Conservation (phyloP, 2,888 invertebrate species). For the Catonia carolina region DNA sequence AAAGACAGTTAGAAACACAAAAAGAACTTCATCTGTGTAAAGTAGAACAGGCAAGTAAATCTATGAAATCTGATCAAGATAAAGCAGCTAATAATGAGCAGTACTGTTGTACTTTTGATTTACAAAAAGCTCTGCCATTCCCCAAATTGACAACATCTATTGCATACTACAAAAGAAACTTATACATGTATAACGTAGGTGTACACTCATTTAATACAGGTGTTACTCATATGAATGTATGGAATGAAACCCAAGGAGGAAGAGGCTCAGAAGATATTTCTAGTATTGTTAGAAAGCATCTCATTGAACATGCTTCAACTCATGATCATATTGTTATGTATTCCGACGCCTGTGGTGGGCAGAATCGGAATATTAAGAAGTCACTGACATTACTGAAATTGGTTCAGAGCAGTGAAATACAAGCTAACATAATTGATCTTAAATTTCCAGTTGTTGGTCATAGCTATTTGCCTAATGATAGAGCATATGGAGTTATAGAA, state of each 20-base stretch:
- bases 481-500: conserved; percentile 9
- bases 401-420: conserved; percentile 7
- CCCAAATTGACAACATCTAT: conserved; percentile 7
- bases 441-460: conserved; percentile 1
- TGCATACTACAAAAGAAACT: conserved; percentile 6
- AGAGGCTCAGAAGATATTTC: conserved; percentile 1
- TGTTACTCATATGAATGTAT: background rate
- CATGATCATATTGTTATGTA: background rate
- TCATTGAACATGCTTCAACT: background rate
- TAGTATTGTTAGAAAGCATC: background rate
- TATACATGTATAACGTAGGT: background rate
- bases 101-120: conserved; percentile 9
- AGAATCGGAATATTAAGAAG: conserved; percentile 3
- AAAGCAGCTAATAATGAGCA: background rate
- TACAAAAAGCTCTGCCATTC: conserved; percentile 2
- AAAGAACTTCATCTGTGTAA: background rate
- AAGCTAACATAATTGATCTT: conserved; percentile 6
- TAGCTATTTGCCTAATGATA: background rate
- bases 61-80: background rate
- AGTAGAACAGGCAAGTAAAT: background rate
- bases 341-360: background rate
- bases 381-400: conserved; percentile 5
- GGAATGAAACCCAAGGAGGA: conserved; percentile 3
- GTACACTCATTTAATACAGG: background rate
- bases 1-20: background rate